These are phyloP conservation scores for Mythimna ferrago DNA, from an alignment of 2,888 invertebrate species.

Conservation along the genomic window DNA sequence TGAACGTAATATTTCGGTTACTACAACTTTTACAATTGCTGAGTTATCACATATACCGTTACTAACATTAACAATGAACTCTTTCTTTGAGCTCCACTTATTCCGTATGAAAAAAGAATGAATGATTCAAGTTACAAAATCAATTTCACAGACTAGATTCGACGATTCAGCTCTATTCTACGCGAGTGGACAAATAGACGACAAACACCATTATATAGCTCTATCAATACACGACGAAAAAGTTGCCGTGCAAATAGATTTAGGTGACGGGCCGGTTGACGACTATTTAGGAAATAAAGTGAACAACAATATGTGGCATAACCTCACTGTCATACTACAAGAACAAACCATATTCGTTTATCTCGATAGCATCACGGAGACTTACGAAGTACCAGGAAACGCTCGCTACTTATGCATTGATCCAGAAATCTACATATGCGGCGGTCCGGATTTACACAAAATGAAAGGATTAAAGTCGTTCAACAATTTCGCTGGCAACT, in stretches of 20 bases:
- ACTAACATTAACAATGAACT: slow-evolving; percentile 22
- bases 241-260: slow-evolving; percentile 96
- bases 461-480: slow-evolving; percentile 95
- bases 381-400: slow-evolving; percentile 93
- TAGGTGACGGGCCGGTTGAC: slow-evolving; percentile 95
- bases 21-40: slow-evolving; percentile 12
- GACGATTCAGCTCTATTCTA: slow-evolving; percentile 98
- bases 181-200: slow-evolving; percentile 97
- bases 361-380: slow-evolving; percentile 93
- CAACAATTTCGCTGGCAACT: slow-evolving; percentile 96
- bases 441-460: slow-evolving; percentile 96
- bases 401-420: slow-evolving; percentile 95
- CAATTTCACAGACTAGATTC: slow-evolving; percentile 93
- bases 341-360: slow-evolving; percentile 93
- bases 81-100: slow-evolving; percentile 30
- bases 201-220: slow-evolving; percentile 97
- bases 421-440: slow-evolving; percentile 98
- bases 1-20: slow-evolving; percentile 11
- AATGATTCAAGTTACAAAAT: slow-evolving; percentile 46
- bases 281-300: slow-evolving; percentile 93
- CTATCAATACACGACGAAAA: slow-evolving; percentile 96
- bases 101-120: slow-evolving; percentile 26
- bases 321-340: slow-evolving; percentile 96
- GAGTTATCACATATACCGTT: slow-evolving; percentile 30
- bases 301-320: slow-evolving; percentile 96